Evolutionary conservation across 1,140 invertebrate species (phyloP), one percentile per base, ranked within the genome.

Genomic region (Aphelinus certus): DNA sequence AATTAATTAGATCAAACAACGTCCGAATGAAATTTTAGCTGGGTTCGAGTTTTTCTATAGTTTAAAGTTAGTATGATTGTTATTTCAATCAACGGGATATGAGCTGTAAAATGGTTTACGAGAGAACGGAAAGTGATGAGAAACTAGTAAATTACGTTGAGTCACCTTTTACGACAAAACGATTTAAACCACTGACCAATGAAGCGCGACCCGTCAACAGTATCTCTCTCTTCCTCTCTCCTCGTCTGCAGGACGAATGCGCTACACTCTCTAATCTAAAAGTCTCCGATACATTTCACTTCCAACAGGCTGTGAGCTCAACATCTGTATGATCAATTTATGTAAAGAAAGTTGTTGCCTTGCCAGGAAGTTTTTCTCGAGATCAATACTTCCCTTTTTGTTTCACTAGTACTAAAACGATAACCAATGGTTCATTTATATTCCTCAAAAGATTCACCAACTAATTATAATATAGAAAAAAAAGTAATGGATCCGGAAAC

Each of bases 151-250:
- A 68, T 69, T 64, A 3, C 45, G 65, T 74, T 55, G 66, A 69
- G 58, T 74, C 65, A 74, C 63, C 69, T 51, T 56, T 69, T 63
- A 51, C 9, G 49, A 10, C n/a, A n/a, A 48, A 56, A 49, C 58
- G 46, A 53, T 74, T 63, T 10, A 7, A n/a, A 26, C 9, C 43
- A 53, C 48, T 51, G 73, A 74, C 69, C 66, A 45, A 74, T 74
- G 73, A 68, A 60, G 65, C n/a, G 10, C 65, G 56, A 43, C 49
- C 26, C 26, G 55, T 4, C 42, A 49, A n/a, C 63, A n/a, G 7
- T 9, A 46, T n/a, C 57, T 67, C 57, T 49, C 26, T 4, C 26
- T 26, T 26, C 26, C 0, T 26, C 26, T 26, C 26, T 26, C 26
- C 26, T 26, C 26, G 26, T 26, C 26, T 26, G 26, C 26, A 26